Conservation (phyloP, 2,113 vertebrate genomes). For the Brachyhypopomus occidentalis region DNA sequence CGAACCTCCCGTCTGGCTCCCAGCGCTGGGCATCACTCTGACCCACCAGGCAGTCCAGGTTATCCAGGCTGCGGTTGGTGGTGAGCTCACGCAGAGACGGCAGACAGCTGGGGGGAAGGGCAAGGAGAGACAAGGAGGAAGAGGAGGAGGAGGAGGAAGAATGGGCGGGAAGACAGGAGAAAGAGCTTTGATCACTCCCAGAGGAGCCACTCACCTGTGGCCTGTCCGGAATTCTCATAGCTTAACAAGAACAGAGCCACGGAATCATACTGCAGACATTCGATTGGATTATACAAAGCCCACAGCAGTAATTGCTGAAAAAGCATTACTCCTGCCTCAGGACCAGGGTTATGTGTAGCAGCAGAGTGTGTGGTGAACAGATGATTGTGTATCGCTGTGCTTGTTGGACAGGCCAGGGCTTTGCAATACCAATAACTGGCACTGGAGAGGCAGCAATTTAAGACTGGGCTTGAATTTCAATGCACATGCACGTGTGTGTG, state of each 20-base stretch:
- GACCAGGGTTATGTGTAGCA: neutral
- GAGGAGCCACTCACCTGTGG: neutral
- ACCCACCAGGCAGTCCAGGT: conserved; percentile 88
- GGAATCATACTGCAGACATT: neutral
- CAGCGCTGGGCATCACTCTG: conserved; percentile 84
- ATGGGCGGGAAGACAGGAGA: conserved; percentile 19
- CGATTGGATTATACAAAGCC: conserved; percentile 10
- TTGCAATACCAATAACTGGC: neutral
- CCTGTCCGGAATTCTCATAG: neutral
- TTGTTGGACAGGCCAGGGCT: neutral
- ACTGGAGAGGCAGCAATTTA: neutral
- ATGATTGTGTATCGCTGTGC: no score
- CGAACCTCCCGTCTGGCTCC: conserved; percentile 90
- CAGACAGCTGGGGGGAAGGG: conserved; percentile 71
- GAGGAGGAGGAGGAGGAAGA: conserved; percentile 4
- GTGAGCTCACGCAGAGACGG: conserved; percentile 75
- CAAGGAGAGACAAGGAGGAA: conserved; percentile 15
- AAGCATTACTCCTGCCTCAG: neutral
- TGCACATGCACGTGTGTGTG: conserved; percentile 20
- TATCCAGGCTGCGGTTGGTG: conserved; percentile 89
- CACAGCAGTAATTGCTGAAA: conserved; percentile 6
- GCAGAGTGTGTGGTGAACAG: neutral
- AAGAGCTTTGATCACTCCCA: neutral
- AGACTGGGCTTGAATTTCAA: conserved; percentile 1
- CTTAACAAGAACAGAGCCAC: neutral